Evolutionary conservation across 2,113 vertebrate species (phyloP).

Genomic region (Phylloscopus trochiloides): DNA sequence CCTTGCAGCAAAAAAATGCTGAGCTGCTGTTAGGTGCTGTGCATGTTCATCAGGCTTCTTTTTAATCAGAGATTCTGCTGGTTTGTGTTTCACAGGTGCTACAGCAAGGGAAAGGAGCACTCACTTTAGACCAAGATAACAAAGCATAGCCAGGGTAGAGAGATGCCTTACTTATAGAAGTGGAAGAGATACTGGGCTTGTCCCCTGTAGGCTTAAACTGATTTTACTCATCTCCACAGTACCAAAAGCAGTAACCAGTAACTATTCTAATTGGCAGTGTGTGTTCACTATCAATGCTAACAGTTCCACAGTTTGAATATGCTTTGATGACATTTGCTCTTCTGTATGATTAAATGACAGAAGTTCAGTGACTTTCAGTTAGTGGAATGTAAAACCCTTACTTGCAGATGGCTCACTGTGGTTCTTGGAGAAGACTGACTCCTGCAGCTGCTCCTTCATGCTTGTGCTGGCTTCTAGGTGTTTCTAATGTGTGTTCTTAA

Average conservation of each 20-base stretch:
- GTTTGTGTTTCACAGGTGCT: neutral
- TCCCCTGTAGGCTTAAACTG: neutral
- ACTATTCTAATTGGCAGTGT: neutral
- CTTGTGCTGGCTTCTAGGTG: neutral
- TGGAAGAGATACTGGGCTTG: neutral
- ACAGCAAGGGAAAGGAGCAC: neutral
- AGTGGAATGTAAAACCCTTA: neutral
- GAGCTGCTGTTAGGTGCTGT: neutral
- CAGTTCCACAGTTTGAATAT: neutral
- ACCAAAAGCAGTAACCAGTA: neutral
- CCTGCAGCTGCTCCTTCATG: neutral
- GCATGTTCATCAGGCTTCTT: neutral
- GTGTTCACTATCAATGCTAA: neutral
- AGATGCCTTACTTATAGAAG: neutral
- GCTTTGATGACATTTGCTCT: neutral
- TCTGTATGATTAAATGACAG: neutral
- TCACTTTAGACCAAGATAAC: neutral
- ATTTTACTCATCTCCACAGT: neutral
- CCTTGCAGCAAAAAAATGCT: neutral
- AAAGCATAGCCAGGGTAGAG: neutral
- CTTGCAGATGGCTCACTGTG: neutral
- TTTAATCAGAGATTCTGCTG: neutral
- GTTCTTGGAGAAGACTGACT: neutral
- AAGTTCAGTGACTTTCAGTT: neutral
- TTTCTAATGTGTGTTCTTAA: neutral